phyloP scores from a whole-genome alignment of 2,797 vertebrate genomes.

The Lepilemur ruficaudatus region DNA sequence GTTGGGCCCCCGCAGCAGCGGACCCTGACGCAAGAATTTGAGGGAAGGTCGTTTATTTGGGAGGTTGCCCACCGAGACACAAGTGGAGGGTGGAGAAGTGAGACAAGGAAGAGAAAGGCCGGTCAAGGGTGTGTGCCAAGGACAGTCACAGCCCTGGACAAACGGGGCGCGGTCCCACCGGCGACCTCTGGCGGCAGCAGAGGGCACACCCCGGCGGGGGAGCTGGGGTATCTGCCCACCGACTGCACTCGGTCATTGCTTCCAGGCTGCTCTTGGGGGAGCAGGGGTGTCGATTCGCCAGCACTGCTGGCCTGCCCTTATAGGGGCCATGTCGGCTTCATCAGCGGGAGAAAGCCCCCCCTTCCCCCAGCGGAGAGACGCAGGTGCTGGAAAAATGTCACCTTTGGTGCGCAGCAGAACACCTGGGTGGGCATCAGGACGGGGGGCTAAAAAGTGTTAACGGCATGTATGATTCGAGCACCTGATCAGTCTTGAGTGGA shows the following conservation, averaged over 20 bases:
- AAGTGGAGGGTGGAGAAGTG: not conserved
- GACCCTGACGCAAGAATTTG: not conserved
- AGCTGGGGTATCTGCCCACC: not conserved
- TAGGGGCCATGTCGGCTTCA: not conserved
- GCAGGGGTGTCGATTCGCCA: not conserved
- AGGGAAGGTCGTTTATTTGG: not conserved
- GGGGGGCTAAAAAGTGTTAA: not conserved
- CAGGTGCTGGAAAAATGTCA: not conserved
- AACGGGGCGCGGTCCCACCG: not conserved
- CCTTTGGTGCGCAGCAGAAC: too few relatives aligned
- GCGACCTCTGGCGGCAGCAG: not conserved
- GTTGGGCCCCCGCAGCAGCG: not conserved
- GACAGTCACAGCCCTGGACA: too few relatives aligned
- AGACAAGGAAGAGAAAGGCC: not conserved
- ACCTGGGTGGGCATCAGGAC: too few relatives aligned
- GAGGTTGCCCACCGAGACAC: not conserved
- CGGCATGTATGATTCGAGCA: not conserved
- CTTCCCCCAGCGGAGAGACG: not conserved
- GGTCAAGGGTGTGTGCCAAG: not conserved
- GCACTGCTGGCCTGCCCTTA: not conserved
- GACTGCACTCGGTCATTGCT: not conserved
- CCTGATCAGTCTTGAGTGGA: not conserved
- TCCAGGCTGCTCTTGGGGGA: too few relatives aligned
- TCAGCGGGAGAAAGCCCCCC: not conserved
- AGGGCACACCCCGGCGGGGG: not conserved